These are phyloP conservation scores for Leguminivora glycinivorella DNA, from an alignment of 1,140 invertebrate genomes.

Conservation along the genomic window DNA sequence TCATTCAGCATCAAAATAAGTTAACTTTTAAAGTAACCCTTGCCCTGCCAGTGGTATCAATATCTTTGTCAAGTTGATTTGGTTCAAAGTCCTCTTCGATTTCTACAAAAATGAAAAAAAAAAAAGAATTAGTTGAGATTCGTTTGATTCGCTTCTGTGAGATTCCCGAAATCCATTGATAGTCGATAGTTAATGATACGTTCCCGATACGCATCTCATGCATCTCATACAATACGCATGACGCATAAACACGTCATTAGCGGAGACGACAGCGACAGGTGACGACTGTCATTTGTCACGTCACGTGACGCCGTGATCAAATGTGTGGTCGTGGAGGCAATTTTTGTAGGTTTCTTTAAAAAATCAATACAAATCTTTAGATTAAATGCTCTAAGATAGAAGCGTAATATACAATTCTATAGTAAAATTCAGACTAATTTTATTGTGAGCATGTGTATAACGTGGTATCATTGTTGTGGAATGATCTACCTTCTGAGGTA, in stretches of 20 bases:
- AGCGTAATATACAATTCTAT: too few relatives aligned
- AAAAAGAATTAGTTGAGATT: neutral
- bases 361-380: too few relatives aligned
- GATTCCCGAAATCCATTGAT: neutral
- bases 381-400: too few relatives aligned
- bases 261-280: neutral
- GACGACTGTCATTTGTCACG: conserved; percentile 2
- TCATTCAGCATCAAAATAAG: too few relatives aligned
- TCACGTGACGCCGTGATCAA: conserved; percentile 1
- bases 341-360: neutral
- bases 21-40: too few relatives aligned
- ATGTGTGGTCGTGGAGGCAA: neutral
- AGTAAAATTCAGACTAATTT: too few relatives aligned
- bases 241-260: conserved; percentile 5
- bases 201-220: neutral
- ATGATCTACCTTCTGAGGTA: too few relatives aligned
- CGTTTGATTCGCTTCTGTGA: neutral
- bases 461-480: too few relatives aligned
- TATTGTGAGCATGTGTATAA: too few relatives aligned
- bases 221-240: conserved; percentile 9
- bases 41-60: too few relatives aligned
- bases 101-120: neutral
- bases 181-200: neutral
- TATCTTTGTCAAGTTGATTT: too few relatives aligned
- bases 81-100: too few relatives aligned